Percentiles rank a stretch among this genome's conserved stretches.
Conservation (phyloP, 1,140 invertebrate genomes). For the Ridgeia piscesae region DNA sequence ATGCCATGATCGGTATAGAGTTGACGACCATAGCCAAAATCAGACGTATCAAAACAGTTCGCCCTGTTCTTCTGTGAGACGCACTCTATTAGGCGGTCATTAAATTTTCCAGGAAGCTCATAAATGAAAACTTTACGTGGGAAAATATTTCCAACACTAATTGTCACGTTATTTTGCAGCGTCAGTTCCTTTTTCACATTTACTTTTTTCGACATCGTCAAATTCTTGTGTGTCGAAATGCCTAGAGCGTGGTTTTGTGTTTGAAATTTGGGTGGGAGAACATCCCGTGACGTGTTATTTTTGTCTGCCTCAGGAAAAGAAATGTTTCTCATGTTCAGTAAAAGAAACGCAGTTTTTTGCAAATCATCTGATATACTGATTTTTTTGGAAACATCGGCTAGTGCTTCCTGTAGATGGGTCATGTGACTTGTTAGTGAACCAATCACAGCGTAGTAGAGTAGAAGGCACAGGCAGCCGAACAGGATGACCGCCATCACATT, state of each 20-base stretch:
- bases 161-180: not conserved
- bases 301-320: not conserved
- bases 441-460: not conserved
- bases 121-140: slow-evolving; percentile 40
- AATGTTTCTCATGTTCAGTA: not conserved
- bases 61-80: slow-evolving; percentile 18
- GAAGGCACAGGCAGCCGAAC: not conserved
- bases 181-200: not conserved
- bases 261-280: not conserved
- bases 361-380: not conserved
- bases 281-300: not conserved
- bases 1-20: slow-evolving; percentile 26
- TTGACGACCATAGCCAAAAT: slow-evolving; percentile 39
- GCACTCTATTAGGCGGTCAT: slow-evolving; percentile 34
- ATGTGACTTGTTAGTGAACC: not conserved
- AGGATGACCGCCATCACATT: not conserved
- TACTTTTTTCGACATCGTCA: not conserved
- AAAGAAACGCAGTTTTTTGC: not conserved
- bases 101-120: slow-evolving; percentile 40
- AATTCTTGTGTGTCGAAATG: not conserved
- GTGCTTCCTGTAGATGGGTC: not conserved
- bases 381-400: not conserved
- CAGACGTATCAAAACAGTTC: slow-evolving; percentile 35
- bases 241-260: not conserved
- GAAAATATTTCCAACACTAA: not conserved